phyloP scores from a whole-genome alignment of 35 echinoderm and acorn worm genomes.

The Nesometra sesokonis region DNA sequence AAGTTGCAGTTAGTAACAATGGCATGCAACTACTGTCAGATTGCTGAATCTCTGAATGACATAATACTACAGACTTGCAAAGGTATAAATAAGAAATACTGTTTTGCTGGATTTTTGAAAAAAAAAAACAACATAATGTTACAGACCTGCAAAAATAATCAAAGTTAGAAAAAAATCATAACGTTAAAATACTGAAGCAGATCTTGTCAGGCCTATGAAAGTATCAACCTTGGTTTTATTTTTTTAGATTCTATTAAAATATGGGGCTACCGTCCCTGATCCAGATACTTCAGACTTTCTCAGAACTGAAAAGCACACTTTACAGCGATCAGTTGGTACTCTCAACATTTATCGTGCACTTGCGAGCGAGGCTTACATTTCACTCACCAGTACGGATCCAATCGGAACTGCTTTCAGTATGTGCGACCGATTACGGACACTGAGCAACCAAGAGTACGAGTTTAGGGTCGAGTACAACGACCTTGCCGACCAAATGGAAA shows the following conservation, averaged over 20 bases:
- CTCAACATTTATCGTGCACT: conserved; percentile 78
- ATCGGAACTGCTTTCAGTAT: conserved; percentile 73
- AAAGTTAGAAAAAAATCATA: too few relatives aligned
- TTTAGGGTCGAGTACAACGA: conserved; percentile 78
- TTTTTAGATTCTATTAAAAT: conserved; percentile 54
- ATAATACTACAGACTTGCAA: too few relatives aligned
- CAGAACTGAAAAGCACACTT: conserved; percentile 73
- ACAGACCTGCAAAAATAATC: too few relatives aligned
- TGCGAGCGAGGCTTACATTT: conserved; percentile 77
- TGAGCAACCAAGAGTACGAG: conserved; percentile 83
- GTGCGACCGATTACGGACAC: conserved; percentile 47
- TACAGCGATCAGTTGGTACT: conserved; percentile 81
- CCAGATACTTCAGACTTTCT: conserved; percentile 53
- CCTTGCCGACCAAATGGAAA: conserved; percentile 59
- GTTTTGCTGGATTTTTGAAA: too few relatives aligned
- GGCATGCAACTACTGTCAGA: too few relatives aligned
- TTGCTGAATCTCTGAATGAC: too few relatives aligned
- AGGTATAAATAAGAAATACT: too few relatives aligned
- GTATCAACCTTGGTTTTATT: background rate
- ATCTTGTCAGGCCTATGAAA: too few relatives aligned
- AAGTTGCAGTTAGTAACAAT: too few relatives aligned
- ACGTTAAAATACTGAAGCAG: too few relatives aligned
- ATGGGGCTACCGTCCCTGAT: conserved; percentile 53
- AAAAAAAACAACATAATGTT: too few relatives aligned
- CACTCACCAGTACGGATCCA: conserved; percentile 65